These are phyloP conservation scores for Squalus acanthias DNA, from an alignment of 2,797 vertebrate genomes.

Conservation along the genomic window DNA sequence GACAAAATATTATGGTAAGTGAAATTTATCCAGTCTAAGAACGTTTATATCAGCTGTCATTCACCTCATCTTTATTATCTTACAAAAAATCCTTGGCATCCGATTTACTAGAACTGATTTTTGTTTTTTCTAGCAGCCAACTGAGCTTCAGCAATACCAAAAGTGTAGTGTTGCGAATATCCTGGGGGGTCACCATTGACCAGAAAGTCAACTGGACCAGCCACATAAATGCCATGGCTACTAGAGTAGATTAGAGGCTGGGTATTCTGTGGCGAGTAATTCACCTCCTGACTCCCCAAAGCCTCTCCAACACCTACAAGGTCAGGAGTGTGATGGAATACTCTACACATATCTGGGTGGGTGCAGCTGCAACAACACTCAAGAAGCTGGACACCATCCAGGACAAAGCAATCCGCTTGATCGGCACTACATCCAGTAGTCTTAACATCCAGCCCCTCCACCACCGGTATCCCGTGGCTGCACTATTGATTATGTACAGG, in stretches of 20 bases:
- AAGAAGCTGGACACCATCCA: not conserved
- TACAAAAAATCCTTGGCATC: not conserved
- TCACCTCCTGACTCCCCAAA: not conserved
- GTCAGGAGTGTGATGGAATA: not conserved
- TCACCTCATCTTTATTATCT: not conserved
- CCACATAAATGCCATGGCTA: not conserved
- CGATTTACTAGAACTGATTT: too few relatives aligned
- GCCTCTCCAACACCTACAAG: not conserved
- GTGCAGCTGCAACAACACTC: not conserved
- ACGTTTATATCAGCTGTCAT: not conserved
- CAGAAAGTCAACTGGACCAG: not conserved
- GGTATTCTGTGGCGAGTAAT: not conserved
- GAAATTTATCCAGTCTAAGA: not conserved
- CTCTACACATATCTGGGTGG: not conserved
- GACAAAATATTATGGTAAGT: not conserved
- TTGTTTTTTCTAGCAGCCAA: not conserved
- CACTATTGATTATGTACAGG: not conserved
- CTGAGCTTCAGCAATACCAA: not conserved
- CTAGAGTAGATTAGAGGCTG: not conserved
- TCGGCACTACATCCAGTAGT: not conserved
- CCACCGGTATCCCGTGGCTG: not conserved
- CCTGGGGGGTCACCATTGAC: not conserved
- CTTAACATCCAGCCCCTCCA: not conserved
- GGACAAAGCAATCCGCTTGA: not conserved
- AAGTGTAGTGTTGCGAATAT: not conserved